These are phyloP conservation scores for Arvicanthis niloticus DNA, from an alignment of 2,113 vertebrate genomes.

Conservation along the genomic window DNA sequence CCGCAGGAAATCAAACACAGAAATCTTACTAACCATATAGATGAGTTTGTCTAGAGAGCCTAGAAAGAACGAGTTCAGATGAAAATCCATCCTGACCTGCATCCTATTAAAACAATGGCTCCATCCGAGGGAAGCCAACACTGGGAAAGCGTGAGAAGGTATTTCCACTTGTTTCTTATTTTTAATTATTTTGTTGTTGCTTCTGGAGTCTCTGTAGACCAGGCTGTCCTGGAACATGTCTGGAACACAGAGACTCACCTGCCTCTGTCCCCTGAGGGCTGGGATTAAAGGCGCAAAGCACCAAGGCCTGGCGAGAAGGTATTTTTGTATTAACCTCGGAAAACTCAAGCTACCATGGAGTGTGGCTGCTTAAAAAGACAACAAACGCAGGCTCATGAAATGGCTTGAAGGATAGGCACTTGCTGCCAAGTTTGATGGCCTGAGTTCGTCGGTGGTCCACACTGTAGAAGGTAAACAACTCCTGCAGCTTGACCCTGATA, in stretches of 20 bases:
- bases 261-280: not conserved
- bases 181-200: not conserved
- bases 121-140: not conserved
- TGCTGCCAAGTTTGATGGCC: not conserved
- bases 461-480: not conserved
- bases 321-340: constrained; percentile 34
- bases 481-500: not conserved
- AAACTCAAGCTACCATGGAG: constrained; percentile 12
- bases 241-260: not conserved
- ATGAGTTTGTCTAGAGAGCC: constrained; percentile 45
- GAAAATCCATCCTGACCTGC: not conserved
- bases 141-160: not conserved
- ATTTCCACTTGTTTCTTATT: not conserved
- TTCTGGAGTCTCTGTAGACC: not conserved
- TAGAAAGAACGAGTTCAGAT: not conserved
- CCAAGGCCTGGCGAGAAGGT: not conserved
- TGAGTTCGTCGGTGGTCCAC: not conserved
- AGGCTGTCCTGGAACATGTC: not conserved
- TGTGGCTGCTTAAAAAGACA: constrained; percentile 26
- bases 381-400: not conserved
- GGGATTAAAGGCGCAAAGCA: not conserved
- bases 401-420: too few species aligned
- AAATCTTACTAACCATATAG: not conserved
- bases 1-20: constrained; percentile 38
- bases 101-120: constrained; percentile 16